Evolutionary conservation across 2,797 vertebrate species (phyloP).

Genomic region (Centropyge bicolor): DNA sequence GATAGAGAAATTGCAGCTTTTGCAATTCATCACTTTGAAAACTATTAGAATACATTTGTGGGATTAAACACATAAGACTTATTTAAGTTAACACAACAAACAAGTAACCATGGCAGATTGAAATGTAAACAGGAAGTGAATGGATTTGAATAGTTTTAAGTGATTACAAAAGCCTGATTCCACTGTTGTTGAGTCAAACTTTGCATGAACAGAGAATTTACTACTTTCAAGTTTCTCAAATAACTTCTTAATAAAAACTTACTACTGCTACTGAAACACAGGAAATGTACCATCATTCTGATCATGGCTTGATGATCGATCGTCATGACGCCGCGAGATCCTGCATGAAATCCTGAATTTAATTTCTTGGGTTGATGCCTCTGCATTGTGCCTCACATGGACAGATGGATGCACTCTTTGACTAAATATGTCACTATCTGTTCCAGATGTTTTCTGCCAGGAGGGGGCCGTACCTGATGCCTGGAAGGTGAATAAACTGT

Average conservation of each 20-base stretch:
- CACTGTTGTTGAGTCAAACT: not conserved
- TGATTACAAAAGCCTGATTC: not conserved
- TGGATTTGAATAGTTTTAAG: not conserved
- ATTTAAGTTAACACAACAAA: constrained; percentile 1
- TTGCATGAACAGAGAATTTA: not conserved
- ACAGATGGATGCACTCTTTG: not conserved
- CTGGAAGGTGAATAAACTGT: not conserved
- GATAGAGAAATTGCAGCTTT: not conserved
- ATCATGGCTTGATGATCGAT: not conserved
- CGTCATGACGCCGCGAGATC: too few species aligned
- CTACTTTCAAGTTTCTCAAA: not conserved
- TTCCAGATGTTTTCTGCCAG: constrained; percentile 11
- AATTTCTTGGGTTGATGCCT: too few species aligned
- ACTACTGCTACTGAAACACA: not conserved
- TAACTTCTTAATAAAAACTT: not conserved
- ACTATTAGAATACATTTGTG: not conserved
- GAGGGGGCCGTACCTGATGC: not conserved
- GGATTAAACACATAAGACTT: not conserved
- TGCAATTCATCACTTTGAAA: not conserved
- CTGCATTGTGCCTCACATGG: not conserved
- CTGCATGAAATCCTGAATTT: not conserved
- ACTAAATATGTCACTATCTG: not conserved
- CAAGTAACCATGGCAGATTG: not conserved
- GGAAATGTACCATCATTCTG: not conserved
- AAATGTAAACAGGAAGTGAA: not conserved